Conservation (phyloP, 2,888 invertebrate species). For the Agonopterix heracliana region DNA sequence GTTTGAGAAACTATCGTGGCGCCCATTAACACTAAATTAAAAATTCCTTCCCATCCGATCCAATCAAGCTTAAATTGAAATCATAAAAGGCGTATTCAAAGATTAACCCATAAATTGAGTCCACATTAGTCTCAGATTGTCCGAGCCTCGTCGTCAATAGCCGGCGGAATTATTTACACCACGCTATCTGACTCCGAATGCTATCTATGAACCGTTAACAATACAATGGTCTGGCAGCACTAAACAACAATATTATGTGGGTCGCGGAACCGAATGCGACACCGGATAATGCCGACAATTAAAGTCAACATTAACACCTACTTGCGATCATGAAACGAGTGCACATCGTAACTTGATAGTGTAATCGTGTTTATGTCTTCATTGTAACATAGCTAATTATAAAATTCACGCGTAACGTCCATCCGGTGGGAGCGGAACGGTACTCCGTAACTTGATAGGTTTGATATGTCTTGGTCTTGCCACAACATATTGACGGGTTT, state of each 20-base stretch:
- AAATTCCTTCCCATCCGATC: conserved; percentile 7
- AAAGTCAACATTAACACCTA: conserved; percentile 50
- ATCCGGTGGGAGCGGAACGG: conserved; percentile 27
- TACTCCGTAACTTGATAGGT: conserved; percentile 45
- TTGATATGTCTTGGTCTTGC: conserved; percentile 47
- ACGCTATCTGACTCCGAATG: conserved; percentile 32
- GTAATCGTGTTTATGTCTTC: conserved; percentile 30
- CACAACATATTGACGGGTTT: conserved; percentile 32
- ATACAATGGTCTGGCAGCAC: conserved; percentile 54
- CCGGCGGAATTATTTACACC: conserved; percentile 31
- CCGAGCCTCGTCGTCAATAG: conserved; percentile 21
- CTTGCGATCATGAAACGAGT: conserved; percentile 35
- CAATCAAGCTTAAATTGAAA: neutral
- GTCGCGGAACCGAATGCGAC: conserved; percentile 54
- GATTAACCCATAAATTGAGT: neutral
- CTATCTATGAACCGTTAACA: conserved; percentile 55
- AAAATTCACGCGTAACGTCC: conserved; percentile 29
- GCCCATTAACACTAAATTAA: conserved; percentile 22
- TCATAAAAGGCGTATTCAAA: neutral
- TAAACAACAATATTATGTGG: conserved; percentile 63
- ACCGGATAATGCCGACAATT: conserved; percentile 60
- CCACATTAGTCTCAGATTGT: conserved; percentile 1
- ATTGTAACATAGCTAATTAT: conserved; percentile 40
- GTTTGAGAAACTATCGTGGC: conserved; percentile 36
- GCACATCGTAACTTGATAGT: conserved; percentile 33